Evolutionary conservation across 2,888 invertebrate genomes (phyloP).

Genomic region (Nasonia oneida): DNA sequence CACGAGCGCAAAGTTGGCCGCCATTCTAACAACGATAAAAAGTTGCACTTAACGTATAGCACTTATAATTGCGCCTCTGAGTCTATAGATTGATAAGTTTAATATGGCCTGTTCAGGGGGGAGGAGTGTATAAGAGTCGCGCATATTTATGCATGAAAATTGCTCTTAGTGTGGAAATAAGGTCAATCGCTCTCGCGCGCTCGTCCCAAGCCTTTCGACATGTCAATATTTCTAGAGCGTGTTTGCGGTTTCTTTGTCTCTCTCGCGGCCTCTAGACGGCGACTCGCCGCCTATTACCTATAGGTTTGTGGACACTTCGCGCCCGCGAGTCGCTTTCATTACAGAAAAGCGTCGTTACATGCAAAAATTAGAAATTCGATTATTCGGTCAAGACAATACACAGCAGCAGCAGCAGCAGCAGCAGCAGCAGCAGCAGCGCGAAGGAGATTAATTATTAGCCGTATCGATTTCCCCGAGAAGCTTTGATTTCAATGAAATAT

Average conservation of each 20-base stretch:
- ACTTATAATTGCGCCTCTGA: slow-evolving; percentile 39
- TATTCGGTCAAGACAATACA: too few relatives aligned
- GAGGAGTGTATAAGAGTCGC: background rate
- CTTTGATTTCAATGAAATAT: background rate
- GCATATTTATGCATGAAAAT: slow-evolving; percentile 40
- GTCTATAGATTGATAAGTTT: slow-evolving; percentile 57
- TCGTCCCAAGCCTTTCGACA: background rate
- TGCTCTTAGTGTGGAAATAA: slow-evolving; percentile 34
- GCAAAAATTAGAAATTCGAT: too few relatives aligned
- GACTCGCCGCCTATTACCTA: background rate
- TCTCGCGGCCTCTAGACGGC: background rate
- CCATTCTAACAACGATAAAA: slow-evolving; percentile 49
- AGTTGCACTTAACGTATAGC: slow-evolving; percentile 53
- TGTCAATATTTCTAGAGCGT: slow-evolving; percentile 21
- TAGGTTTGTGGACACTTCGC: background rate
- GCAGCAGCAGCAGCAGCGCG: too few relatives aligned
- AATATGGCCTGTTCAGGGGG: background rate
- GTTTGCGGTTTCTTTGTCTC: slow-evolving; percentile 1
- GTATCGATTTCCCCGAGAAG: background rate
- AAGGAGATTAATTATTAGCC: background rate
- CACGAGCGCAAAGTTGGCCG: slow-evolving; percentile 39
- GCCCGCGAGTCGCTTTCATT: too few relatives aligned
- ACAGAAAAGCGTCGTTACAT: too few relatives aligned
- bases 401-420: too few relatives aligned
- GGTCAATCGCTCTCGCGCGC: slow-evolving; percentile 46